These are phyloP conservation scores for Phasianus colchicus DNA, from an alignment of 2,113 vertebrate genomes.

Conservation along the genomic window DNA sequence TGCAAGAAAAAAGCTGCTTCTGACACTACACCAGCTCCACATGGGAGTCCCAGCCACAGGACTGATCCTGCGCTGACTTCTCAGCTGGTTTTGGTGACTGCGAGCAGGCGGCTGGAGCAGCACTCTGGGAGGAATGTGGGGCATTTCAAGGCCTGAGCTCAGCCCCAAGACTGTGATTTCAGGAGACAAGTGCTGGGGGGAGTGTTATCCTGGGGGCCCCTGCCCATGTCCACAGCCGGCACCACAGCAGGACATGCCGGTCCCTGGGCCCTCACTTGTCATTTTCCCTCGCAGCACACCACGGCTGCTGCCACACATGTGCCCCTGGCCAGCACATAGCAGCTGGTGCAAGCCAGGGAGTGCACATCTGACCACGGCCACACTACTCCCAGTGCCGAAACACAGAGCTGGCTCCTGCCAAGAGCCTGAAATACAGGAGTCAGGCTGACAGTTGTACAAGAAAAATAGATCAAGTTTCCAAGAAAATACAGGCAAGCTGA, in stretches of 20 bases:
- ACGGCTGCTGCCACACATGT: background rate
- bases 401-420: background rate
- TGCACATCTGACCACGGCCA: background rate
- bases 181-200: accelerated
- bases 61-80: background rate
- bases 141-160: accelerated
- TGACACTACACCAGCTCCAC: background rate
- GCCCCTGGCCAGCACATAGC: background rate
- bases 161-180: background rate
- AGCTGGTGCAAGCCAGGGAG: background rate
- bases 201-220: background rate
- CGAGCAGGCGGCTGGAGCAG: background rate
- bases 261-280: background rate
- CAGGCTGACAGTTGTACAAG: conserved; percentile 19
- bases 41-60: background rate
- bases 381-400: background rate
- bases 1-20: conserved; percentile 60
- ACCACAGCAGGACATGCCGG: background rate
- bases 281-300: accelerated
- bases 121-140: accelerated
- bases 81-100: background rate
- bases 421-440: conserved; percentile 19
- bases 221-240: accelerated
- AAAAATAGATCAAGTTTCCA: conserved; percentile 64
- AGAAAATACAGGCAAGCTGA: conserved; percentile 36